phyloP scores from a whole-genome alignment of 1,140 invertebrate species.

The Dermatophagoides farinae region DNA sequence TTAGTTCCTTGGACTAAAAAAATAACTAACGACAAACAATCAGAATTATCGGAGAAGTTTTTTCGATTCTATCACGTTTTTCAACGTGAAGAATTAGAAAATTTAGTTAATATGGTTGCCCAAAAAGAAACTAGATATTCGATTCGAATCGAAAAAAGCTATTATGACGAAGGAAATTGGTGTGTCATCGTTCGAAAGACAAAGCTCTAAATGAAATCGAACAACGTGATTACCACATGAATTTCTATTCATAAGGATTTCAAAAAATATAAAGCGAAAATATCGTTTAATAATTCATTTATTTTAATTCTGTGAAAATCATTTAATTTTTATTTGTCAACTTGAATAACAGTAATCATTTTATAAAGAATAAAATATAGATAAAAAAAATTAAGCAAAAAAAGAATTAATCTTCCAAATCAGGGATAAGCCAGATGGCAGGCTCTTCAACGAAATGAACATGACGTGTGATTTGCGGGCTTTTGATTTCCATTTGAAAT shows the following conservation, averaged over 20 bases:
- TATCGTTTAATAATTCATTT: too few relatives aligned
- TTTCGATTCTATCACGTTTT: constrained; percentile 90
- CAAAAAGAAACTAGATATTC: constrained; percentile 12
- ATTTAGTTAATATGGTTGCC: constrained; percentile 38
- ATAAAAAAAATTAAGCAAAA: too few relatives aligned
- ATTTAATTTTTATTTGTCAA: neutral
- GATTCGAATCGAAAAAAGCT: constrained; percentile 41
- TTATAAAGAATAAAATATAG: too few relatives aligned
- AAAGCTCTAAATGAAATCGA: neutral
- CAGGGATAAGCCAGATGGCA: too few relatives aligned
- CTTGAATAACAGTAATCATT: too few relatives aligned
- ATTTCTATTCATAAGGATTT: too few relatives aligned
- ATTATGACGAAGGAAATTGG: constrained; percentile 93
- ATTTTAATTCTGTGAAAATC: neutral
- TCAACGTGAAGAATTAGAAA: constrained; percentile 55
- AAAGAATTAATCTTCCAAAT: too few relatives aligned
- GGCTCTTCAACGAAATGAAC: too few relatives aligned
- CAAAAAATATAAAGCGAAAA: too few relatives aligned
- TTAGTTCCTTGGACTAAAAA: constrained; percentile 32
- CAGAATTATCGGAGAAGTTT: constrained; percentile 28
- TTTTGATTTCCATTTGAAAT: too few relatives aligned
- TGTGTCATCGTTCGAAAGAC: constrained; percentile 43
- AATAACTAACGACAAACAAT: constrained; percentile 17
- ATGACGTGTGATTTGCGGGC: too few relatives aligned
- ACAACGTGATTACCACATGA: too few relatives aligned